Evolutionary conservation across 2,888 invertebrate species (phyloP).

Genomic region (Microctonus aethiopoides): DNA sequence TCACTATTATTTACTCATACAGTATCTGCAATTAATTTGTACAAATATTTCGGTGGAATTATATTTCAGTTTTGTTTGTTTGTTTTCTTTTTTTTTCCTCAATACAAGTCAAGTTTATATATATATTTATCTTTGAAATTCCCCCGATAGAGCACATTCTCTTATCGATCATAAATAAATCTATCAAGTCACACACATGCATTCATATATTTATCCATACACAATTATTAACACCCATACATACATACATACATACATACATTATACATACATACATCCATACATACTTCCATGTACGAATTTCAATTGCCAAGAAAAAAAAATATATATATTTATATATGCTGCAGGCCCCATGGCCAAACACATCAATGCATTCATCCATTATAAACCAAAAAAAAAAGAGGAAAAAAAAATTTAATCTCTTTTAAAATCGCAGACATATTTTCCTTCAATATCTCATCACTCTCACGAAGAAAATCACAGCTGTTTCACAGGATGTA

Average conservation of each 20-base stretch:
- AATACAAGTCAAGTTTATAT: conserved; percentile 15
- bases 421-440: conserved; percentile 7
- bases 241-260: neutral
- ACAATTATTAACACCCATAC: neutral
- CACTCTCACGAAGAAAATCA: conserved; percentile 56
- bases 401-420: conserved; percentile 26
- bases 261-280: conserved; percentile 3
- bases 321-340: no score
- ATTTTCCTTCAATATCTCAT: conserved; percentile 29
- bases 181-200: neutral
- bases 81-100: conserved; percentile 7
- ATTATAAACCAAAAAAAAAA: conserved; percentile 18
- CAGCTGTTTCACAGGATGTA: conserved; percentile 54
- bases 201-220: neutral
- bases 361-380: conserved; percentile 17
- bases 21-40: conserved; percentile 8
- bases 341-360: conserved; percentile 3
- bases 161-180: conserved; percentile 17
- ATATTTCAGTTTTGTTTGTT: neutral
- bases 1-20: neutral
- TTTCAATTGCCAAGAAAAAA: neutral
- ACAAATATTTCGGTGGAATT: conserved; percentile 23
- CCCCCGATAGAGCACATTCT: conserved; percentile 1
- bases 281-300: neutral
- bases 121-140: conserved; percentile 22